phyloP scores from a whole-genome alignment of 2,797 vertebrate genomes.

The Enteromius trimaculatus region DNA sequence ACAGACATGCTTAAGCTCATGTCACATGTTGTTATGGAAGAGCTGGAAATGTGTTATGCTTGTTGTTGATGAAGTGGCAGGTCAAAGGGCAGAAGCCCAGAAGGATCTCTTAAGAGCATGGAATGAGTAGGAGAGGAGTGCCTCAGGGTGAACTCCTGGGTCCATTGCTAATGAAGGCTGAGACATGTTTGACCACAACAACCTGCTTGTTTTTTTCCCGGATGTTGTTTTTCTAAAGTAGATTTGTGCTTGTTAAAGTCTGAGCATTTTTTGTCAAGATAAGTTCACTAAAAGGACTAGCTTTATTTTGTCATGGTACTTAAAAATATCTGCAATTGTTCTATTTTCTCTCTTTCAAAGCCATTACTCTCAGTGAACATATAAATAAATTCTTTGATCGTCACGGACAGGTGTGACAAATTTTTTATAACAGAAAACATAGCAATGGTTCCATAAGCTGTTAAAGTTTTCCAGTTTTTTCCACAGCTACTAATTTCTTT shows the following conservation, averaged over 20 bases:
- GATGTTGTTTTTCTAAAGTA: conserved; percentile 1
- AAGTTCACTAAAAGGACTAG: not conserved
- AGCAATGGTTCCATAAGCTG: not conserved
- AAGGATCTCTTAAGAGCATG: conserved; percentile 25
- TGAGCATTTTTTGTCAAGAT: not conserved
- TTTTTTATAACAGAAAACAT: not conserved
- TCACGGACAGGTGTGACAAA: not conserved
- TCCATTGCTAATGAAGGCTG: not conserved
- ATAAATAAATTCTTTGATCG: not conserved
- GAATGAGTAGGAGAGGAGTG: conserved; percentile 35
- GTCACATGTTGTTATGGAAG: conserved; percentile 70
- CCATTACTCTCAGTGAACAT: not conserved
- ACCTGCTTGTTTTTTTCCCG: not conserved
- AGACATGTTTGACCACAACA: not conserved
- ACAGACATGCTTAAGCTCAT: conserved; percentile 46
- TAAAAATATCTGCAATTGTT: not conserved
- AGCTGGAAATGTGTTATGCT: conserved; percentile 61
- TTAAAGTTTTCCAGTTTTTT: not conserved
- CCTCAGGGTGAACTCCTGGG: conserved; percentile 28
- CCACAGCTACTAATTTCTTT: not conserved
- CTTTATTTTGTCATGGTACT: not conserved
- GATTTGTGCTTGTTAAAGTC: not conserved
- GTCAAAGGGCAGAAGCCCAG: conserved; percentile 50
- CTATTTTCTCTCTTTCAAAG: not conserved
- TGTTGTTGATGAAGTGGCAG: conserved; percentile 63